Percentiles rank a stretch among this genome's conserved stretches.
These are phyloP conservation scores for Microvelia longipes DNA, from an alignment of 1,140 invertebrate genomes.

Conservation along the genomic window DNA sequence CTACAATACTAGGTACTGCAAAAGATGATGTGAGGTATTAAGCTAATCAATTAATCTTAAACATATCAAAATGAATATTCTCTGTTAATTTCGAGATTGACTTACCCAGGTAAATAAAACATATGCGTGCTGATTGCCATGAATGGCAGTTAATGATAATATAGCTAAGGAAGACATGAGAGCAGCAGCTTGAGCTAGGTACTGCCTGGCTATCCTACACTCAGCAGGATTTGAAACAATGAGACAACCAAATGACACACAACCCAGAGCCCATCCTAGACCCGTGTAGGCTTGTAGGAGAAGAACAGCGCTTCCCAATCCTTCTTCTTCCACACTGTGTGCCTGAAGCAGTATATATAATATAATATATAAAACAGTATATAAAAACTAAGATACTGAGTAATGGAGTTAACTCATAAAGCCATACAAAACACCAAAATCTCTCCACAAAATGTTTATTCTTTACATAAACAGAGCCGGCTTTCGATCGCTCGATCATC, in stretches of 20 bases:
- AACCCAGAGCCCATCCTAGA: conserved; percentile 65
- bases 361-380: conserved; percentile 3
- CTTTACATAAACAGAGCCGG: too few species aligned
- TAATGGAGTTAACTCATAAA: too few species aligned
- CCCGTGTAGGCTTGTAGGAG: conserved; percentile 65
- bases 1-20: too few species aligned
- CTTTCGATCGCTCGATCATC: too few species aligned
- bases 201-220: conserved; percentile 70
- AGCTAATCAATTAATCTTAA: too few species aligned
- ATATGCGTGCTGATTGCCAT: conserved; percentile 56
- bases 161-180: conserved; percentile 66
- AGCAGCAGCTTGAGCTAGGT: conserved; percentile 55
- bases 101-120: conserved; percentile 60
- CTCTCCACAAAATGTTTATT: too few species aligned
- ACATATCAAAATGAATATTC: not conserved
- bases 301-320: conserved; percentile 48
- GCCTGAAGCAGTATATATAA: conserved; percentile 38
- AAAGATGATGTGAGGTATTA: too few species aligned
- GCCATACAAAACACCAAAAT: too few species aligned
- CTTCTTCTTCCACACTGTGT: conserved; percentile 57
- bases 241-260: conserved; percentile 60
- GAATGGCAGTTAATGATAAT: conserved; percentile 63
- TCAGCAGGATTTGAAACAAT: conserved; percentile 67
- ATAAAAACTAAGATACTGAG: not conserved
- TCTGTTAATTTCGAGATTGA: not conserved